These are phyloP conservation scores for Clunio marinus DNA, from an alignment of 2,888 invertebrate genomes.

Conservation along the genomic window DNA sequence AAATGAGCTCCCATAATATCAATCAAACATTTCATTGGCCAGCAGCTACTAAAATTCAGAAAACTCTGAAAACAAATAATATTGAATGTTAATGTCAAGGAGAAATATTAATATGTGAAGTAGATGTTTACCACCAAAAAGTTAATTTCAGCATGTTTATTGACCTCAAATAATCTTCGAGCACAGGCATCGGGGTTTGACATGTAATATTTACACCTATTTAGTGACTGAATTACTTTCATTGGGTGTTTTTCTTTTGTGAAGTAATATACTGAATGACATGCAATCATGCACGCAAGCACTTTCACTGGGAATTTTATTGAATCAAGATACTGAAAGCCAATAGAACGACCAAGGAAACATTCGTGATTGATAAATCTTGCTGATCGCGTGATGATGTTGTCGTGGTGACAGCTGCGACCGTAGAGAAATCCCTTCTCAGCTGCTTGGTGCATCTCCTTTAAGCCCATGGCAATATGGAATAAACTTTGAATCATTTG, in stretches of 20 bases:
- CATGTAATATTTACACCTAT: conserved; percentile 66
- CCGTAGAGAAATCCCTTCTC: conserved; percentile 65
- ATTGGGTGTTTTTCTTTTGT: conserved; percentile 52
- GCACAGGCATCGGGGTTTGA: conserved; percentile 87
- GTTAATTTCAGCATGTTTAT: conserved; percentile 55
- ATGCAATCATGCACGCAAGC: conserved; percentile 83
- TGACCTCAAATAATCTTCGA: conserved; percentile 81
- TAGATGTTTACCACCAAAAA: background rate
- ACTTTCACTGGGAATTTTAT: conserved; percentile 78
- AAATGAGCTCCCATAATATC: conserved; percentile 65
- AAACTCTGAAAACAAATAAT: conserved; percentile 49
- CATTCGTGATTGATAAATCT: conserved; percentile 86
- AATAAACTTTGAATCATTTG: conserved; percentile 75
- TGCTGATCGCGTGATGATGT: conserved; percentile 69
- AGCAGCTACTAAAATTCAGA: background rate
- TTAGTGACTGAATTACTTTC: background rate
- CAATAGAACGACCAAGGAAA: conserved; percentile 74
- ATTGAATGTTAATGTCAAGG: background rate
- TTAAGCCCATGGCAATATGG: conserved; percentile 67
- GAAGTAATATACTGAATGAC: conserved; percentile 89
- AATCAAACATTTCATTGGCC: background rate
- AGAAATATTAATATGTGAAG: background rate
- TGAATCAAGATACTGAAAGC: conserved; percentile 63
- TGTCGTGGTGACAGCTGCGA: conserved; percentile 60
- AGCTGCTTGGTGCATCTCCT: conserved; percentile 64